phyloP scores from a whole-genome alignment of 2,797 vertebrate genomes.

The Glossophaga mutica region DNA sequence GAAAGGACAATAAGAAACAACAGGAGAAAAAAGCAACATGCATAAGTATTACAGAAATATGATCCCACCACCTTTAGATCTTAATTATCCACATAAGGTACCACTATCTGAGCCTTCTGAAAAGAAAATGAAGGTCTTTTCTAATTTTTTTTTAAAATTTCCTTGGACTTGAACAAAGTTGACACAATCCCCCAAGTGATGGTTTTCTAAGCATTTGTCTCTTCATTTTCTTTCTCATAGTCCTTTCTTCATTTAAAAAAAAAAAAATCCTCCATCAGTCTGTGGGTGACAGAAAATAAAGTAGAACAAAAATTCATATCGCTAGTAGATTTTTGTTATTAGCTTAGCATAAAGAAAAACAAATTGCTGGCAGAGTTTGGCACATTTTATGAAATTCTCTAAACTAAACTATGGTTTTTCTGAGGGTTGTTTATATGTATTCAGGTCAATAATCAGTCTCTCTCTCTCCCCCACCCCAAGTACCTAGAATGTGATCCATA shows the following conservation, averaged over 20 bases:
- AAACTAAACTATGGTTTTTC: background rate
- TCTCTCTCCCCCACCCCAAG: background rate
- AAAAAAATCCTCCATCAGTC: background rate
- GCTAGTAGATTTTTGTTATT: background rate
- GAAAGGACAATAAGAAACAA: slow-evolving; percentile 7
- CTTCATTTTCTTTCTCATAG: background rate
- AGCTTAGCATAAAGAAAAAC: background rate
- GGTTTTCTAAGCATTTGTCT: background rate
- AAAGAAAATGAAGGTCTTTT: background rate
- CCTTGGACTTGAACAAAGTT: background rate
- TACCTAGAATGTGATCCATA: background rate
- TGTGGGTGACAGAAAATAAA: background rate
- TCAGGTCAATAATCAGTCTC: background rate
- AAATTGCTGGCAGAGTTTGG: background rate
- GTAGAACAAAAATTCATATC: background rate
- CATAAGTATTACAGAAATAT: background rate
- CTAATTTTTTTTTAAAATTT: background rate
- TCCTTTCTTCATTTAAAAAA: background rate
- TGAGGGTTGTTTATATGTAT: background rate
- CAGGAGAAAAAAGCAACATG: background rate
- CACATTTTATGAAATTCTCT: background rate
- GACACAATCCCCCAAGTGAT: background rate
- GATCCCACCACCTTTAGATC: background rate
- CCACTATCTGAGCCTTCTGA: background rate
- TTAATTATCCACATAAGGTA: background rate